phyloP scores from a whole-genome alignment of 2,888 invertebrate species.

The Oscheius onirici region DNA sequence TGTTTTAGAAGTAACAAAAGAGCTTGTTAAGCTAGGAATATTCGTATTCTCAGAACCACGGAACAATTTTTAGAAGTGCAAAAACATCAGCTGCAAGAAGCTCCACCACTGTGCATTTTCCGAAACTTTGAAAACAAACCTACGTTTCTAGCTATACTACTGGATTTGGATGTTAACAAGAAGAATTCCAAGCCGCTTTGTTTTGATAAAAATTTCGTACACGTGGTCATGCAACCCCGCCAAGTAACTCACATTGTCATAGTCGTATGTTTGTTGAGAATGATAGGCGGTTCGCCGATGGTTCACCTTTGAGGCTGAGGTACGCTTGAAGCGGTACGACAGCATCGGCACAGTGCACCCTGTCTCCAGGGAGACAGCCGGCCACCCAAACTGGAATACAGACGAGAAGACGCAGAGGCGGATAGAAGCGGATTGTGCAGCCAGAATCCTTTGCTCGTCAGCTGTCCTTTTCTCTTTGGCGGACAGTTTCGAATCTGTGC shows the following conservation, averaged over 20 bases:
- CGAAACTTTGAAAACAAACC: no score
- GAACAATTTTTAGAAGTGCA: no score
- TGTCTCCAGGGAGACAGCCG: constrained; percentile 26
- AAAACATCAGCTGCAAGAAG: no score
- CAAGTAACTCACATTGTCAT: no score
- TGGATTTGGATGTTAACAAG: no score
- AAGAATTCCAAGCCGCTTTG: no score
- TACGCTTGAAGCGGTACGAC: constrained; percentile 58
- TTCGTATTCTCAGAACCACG: no score
- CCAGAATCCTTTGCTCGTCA: background rate
- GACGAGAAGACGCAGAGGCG: background rate
- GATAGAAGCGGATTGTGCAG: background rate
- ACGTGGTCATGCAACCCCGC: no score
- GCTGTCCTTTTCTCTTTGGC: background rate
- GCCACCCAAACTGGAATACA: background rate
- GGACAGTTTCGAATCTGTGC: constrained; percentile 1
- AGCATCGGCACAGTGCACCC: constrained; percentile 39
- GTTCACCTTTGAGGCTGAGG: constrained; percentile 52
- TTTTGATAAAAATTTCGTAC: no score
- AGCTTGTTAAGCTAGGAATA: background rate
- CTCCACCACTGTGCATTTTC: no score
- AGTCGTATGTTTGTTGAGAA: background rate
- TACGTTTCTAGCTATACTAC: no score
- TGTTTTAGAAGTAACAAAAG: background rate
- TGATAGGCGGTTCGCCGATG: background rate